phyloP scores from a whole-genome alignment of 2,113 vertebrate species.

The Antennarius striatus region DNA sequence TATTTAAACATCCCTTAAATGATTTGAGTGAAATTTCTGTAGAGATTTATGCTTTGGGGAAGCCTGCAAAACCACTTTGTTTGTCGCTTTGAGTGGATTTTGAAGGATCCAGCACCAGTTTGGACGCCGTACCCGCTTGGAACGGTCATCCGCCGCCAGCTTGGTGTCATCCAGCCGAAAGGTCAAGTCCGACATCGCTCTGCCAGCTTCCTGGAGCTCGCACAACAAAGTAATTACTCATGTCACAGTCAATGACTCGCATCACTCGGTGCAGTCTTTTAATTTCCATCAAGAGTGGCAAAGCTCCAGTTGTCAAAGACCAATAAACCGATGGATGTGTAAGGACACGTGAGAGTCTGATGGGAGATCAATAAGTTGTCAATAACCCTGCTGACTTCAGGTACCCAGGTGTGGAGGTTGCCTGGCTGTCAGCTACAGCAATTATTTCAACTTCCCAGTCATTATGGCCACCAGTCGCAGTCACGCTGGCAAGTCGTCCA shows the following conservation, averaged over 20 bases:
- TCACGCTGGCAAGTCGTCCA: constrained; percentile 5
- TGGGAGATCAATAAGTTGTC: neutral
- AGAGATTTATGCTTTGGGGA: neutral
- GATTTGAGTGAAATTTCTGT: too few relatives aligned
- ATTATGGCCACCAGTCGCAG: constrained; percentile 14
- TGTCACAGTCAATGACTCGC: constrained; percentile 52
- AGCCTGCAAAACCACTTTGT: too few relatives aligned
- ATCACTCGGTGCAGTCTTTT: constrained; percentile 40
- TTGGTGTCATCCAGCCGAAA: constrained; percentile 61
- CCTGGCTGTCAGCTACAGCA: neutral
- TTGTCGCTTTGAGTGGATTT: constrained; percentile 39
- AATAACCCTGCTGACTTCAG: neutral
- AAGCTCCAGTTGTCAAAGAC: constrained; percentile 10
- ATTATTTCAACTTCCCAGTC: constrained; percentile 11
- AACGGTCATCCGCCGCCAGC: constrained; percentile 61
- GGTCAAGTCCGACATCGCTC: constrained; percentile 53
- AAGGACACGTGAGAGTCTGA: neutral
- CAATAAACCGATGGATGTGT: neutral
- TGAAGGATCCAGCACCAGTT: constrained; percentile 33
- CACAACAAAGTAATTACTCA: constrained; percentile 56
- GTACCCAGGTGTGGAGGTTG: neutral
- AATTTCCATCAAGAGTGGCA: constrained; percentile 45
- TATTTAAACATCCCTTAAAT: too few relatives aligned
- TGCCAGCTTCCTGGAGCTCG: constrained; percentile 61
- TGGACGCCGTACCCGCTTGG: constrained; percentile 48